Evolutionary conservation across 1,140 invertebrate genomes (phyloP).

Genomic region (Musca domestica): DNA sequence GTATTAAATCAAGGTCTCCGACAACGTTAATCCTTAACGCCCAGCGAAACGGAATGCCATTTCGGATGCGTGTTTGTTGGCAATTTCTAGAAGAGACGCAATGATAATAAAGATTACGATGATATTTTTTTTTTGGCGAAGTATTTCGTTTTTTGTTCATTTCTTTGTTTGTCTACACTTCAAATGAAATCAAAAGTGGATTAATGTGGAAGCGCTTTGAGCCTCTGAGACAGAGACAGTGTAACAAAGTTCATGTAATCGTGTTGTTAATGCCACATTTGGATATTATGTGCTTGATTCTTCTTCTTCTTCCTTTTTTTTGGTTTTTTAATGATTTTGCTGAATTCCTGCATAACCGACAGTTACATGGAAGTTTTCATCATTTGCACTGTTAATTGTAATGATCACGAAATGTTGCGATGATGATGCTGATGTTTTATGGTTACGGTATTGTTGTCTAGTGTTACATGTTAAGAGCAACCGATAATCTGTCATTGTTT

Average conservation of each 20-base stretch:
- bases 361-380: background rate
- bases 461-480: no score
- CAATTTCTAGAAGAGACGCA: conserved; percentile 1
- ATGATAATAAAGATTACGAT: conserved; percentile 6
- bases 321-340: background rate
- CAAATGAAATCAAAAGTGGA: conserved; percentile 20
- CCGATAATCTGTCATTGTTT: no score
- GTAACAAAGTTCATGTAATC: no score
- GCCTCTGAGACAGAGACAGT: background rate
- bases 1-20: background rate
- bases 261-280: no score
- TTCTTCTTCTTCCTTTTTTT: background rate
- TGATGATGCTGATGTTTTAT: no score
- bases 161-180: background rate
- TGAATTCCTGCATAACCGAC: background rate
- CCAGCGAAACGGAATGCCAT: background rate
- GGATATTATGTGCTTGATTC: background rate
- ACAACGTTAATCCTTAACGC: background rate
- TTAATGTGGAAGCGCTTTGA: background rate
- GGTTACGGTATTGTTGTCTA: no score
- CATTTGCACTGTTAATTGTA: conserved; percentile 7
- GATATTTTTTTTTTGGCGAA: background rate
- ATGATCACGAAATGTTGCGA: conserved; percentile 8
- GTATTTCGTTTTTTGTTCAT: background rate
- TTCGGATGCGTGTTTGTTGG: conserved; percentile 11